Percentiles rank a stretch among this genome's conserved stretches.
Evolutionary conservation across 2,888 invertebrate genomes (phyloP).

Genomic region (Malthinus flaveolus): DNA sequence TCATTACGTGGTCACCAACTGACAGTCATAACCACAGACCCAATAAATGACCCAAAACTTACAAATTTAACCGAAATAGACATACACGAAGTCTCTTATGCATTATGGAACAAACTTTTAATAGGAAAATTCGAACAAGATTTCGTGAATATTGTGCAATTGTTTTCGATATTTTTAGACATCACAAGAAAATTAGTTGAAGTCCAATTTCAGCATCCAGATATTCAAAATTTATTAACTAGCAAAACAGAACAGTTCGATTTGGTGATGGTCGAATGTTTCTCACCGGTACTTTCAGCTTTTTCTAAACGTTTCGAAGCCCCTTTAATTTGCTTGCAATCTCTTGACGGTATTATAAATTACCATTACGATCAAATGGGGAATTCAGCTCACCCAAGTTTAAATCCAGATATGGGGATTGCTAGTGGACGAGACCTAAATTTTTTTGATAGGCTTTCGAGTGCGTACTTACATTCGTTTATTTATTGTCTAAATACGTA

Average conservation of each 20-base stretch:
- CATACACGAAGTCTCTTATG: constrained; percentile 43
- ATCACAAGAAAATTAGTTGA: neutral
- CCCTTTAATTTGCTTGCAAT: constrained; percentile 45
- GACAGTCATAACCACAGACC: constrained; percentile 53
- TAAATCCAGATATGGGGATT: constrained; percentile 43
- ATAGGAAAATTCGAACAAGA: neutral
- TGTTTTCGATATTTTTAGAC: neutral
- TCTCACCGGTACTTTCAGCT: constrained; percentile 39
- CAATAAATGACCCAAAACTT: constrained; percentile 48
- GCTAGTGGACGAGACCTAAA: constrained; percentile 35
- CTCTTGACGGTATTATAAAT: constrained; percentile 40
- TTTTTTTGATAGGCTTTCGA: constrained; percentile 39
- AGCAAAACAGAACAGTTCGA: constrained; percentile 44
- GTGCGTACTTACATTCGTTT: neutral
- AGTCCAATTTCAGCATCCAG: constrained; percentile 30
- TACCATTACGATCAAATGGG: constrained; percentile 42
- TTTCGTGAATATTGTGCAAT: neutral
- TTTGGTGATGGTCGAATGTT: constrained; percentile 45
- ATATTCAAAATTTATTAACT: constrained; percentile 43
- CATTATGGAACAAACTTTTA: neutral
- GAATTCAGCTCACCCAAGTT: constrained; percentile 45
- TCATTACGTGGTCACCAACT: constrained; percentile 56
- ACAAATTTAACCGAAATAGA: constrained; percentile 53
- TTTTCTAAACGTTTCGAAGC: constrained; percentile 44
- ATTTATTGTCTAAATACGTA: neutral